A percentile compares a stretch with the other conserved stretches of the same genome.
phyloP scores from a whole-genome alignment of 2,113 vertebrate genomes.

The Muscicapa adusta region DNA sequence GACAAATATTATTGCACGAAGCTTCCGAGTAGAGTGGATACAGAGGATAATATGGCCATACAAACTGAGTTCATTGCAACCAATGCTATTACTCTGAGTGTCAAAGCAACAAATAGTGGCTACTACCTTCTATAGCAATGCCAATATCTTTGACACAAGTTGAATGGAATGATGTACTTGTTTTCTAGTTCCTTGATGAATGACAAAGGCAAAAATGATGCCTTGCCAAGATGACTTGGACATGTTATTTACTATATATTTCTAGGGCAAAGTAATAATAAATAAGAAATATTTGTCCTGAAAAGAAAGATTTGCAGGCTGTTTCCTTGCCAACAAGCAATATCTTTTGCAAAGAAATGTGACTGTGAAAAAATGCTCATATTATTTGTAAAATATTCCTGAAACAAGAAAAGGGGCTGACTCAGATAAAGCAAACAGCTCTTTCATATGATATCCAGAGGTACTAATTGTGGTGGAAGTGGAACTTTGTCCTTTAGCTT shows the following conservation, averaged over 20 bases:
- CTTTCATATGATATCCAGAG: neutral
- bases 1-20: constrained; percentile 30
- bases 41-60: constrained; percentile 13
- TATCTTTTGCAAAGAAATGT: neutral
- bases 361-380: neutral
- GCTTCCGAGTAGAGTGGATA: neutral
- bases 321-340: neutral
- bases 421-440: neutral
- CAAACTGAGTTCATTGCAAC: constrained; percentile 21
- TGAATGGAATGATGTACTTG: neutral
- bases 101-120: constrained; percentile 59
- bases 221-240: neutral
- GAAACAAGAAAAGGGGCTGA: neutral
- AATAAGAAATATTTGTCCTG: neutral
- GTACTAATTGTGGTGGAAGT: neutral
- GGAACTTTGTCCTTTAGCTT: neutral
- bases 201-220: neutral
- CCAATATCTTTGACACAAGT: constrained; percentile 18
- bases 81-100: constrained; percentile 39
- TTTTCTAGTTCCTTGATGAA: neutral
- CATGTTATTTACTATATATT: neutral
- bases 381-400: neutral
- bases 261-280: neutral
- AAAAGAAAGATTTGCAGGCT: neutral
- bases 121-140: constrained; percentile 13